These are phyloP conservation scores for Pinctada fucata DNA, from an alignment of 2,888 invertebrate genomes.

Conservation along the genomic window DNA sequence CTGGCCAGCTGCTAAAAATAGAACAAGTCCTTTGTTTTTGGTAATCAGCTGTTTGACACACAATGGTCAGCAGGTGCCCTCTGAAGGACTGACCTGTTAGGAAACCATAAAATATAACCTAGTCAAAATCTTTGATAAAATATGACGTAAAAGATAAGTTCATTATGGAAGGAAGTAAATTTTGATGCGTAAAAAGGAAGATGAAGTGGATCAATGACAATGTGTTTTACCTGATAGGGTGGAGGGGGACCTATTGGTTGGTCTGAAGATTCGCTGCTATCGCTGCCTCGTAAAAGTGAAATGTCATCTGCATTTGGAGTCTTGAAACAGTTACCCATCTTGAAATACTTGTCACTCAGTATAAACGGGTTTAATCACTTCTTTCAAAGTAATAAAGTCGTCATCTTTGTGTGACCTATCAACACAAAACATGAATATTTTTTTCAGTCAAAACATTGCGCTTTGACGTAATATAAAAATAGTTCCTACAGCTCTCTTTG, in stretches of 20 bases:
- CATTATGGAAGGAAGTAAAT: too few relatives aligned
- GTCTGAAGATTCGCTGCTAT: constrained; percentile 62
- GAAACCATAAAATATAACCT: background rate
- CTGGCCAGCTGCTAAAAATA: background rate
- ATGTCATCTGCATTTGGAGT: constrained; percentile 77
- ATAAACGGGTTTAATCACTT: background rate
- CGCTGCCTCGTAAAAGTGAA: constrained; percentile 76
- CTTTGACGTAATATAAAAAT: background rate
- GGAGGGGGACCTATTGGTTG: constrained; percentile 75
- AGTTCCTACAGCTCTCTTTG: background rate
- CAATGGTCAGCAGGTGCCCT: background rate
- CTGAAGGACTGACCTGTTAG: background rate
- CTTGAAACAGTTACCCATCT: constrained; percentile 78
- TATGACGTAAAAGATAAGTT: background rate
- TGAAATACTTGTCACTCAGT: background rate
- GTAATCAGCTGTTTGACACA: background rate
- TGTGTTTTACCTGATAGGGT: constrained; percentile 73
- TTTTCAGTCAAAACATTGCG: background rate
- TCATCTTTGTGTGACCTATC: background rate
- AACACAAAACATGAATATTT: background rate
- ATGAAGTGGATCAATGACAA: too few relatives aligned
- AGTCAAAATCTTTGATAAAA: background rate
- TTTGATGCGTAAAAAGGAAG: too few relatives aligned
- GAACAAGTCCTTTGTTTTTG: background rate
- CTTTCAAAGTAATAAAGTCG: background rate